Percentiles rank a stretch among this genome's conserved stretches.
Evolutionary conservation across 2,797 vertebrate species (phyloP).

Genomic region (Pangasius macronema): DNA sequence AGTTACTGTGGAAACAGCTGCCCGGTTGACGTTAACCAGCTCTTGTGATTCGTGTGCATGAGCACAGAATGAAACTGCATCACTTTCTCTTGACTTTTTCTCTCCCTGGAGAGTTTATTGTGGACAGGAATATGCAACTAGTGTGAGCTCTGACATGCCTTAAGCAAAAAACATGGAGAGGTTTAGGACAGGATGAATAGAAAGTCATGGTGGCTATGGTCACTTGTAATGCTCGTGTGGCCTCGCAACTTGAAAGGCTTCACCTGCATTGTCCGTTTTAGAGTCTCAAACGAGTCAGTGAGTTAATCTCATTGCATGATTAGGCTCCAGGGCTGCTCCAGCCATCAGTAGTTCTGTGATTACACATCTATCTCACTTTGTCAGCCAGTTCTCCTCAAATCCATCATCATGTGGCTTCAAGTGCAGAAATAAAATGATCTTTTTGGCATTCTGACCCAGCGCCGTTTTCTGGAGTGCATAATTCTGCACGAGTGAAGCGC

Average conservation of each 20-base stretch:
- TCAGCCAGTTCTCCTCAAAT: background rate
- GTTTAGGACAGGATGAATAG: constrained; percentile 10
- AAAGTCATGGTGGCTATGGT: background rate
- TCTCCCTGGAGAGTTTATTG: constrained; percentile 43
- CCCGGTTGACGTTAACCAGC: constrained; percentile 39
- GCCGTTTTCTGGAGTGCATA: constrained; percentile 31
- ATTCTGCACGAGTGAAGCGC: constrained; percentile 13
- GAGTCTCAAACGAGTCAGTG: constrained; percentile 14
- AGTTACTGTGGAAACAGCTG: constrained; percentile 53
- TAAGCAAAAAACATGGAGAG: background rate
- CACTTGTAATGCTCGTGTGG: background rate
- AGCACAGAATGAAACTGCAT: constrained; percentile 23
- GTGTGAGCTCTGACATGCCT: background rate
- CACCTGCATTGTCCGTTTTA: constrained; percentile 7
- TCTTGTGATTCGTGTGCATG: constrained; percentile 18
- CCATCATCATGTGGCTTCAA: constrained; percentile 15
- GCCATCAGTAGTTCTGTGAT: constrained; percentile 19
- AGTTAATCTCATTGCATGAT: constrained; percentile 1
- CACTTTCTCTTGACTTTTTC: constrained; percentile 23
- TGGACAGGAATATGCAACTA: constrained; percentile 31
- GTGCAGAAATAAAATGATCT: constrained; percentile 22
- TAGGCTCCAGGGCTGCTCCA: constrained; percentile 21
- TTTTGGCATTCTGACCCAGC: constrained; percentile 35
- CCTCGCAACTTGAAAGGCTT: background rate
- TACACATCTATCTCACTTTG: constrained; percentile 7